Conservation (phyloP, 1,140 invertebrate genomes). For the Popillia japonica region DNA sequence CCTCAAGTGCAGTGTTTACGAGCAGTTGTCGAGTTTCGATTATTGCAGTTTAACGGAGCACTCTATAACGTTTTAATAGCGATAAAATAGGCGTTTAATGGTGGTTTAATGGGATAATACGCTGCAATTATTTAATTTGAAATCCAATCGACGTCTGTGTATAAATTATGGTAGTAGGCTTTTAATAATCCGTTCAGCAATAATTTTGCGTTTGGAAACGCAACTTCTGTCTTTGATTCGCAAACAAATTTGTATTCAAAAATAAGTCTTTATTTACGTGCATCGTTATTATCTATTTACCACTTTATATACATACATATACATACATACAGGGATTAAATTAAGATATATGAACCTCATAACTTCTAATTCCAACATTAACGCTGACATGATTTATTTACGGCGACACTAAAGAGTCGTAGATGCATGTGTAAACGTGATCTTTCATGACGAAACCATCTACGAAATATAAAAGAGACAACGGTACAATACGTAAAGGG, state of each 20-base stretch:
- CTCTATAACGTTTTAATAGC: constrained; percentile 7
- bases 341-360: constrained; percentile 28
- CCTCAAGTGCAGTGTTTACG: constrained; percentile 13
- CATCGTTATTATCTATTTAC: too few relatives aligned
- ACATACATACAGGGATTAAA: neutral
- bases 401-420: neutral
- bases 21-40: constrained; percentile 10
- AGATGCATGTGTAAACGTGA: neutral
- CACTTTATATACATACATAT: neutral
- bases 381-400: constrained; percentile 34
- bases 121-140: neutral
- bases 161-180: too few relatives aligned
- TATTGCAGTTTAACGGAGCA: neutral
- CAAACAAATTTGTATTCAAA: too few relatives aligned
- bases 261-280: too few relatives aligned
- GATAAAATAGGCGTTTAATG: constrained; percentile 15
- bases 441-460: neutral
- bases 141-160: too few relatives aligned
- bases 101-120: neutral
- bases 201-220: too few relatives aligned
- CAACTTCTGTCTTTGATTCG: too few relatives aligned
- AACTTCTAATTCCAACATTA: constrained; percentile 34
- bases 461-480: neutral
- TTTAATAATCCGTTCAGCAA: too few relatives aligned
- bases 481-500: constrained; percentile 26